These are phyloP conservation scores for Diachrysia chrysitis DNA, from an alignment of 2,888 invertebrate species.

Conservation along the genomic window DNA sequence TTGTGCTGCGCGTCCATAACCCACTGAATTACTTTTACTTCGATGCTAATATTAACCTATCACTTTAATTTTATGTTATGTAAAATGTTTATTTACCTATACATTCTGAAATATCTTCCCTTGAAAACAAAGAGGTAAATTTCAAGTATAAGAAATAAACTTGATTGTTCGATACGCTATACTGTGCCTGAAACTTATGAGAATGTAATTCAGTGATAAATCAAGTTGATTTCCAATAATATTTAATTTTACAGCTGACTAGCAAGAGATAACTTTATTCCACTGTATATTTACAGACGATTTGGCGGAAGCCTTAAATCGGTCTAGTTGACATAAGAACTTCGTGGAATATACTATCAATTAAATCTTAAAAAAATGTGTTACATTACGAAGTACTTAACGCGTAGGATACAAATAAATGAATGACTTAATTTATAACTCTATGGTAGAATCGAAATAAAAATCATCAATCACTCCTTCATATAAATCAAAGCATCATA, in stretches of 20 bases:
- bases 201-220: not conserved
- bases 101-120: not conserved
- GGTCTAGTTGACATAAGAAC: constrained; percentile 1
- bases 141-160: not conserved
- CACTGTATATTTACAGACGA: not conserved
- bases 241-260: constrained; percentile 4
- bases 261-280: not conserved
- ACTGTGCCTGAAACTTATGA: not conserved
- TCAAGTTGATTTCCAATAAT: not conserved
- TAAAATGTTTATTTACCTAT: constrained; percentile 29
- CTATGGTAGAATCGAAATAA: not conserved
- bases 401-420: not conserved
- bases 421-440: not conserved
- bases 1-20: constrained; percentile 62
- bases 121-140: too few species aligned
- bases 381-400: not conserved
- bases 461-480: not conserved
- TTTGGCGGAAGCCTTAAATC: constrained; percentile 4
- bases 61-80: constrained; percentile 37
- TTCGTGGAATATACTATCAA: not conserved
- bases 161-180: not conserved
- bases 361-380: not conserved
- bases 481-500: constrained; percentile 48
- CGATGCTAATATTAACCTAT: constrained; percentile 56
- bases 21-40: constrained; percentile 55